These are phyloP conservation scores for Nebria ingens DNA, from an alignment of 1,140 invertebrate species.

Conservation along the genomic window DNA sequence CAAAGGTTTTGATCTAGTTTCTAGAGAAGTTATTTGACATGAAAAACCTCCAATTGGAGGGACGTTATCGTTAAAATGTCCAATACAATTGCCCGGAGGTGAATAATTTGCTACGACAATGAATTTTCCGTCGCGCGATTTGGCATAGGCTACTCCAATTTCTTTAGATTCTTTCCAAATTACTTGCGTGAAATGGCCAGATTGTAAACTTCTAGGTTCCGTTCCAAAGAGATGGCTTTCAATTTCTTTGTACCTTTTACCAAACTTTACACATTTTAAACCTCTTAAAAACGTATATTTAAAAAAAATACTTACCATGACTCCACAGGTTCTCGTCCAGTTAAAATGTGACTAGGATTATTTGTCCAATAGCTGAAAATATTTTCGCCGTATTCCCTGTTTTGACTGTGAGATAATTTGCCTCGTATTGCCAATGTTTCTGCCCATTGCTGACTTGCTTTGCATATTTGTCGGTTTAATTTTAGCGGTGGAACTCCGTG, in stretches of 20 bases:
- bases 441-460: conserved; percentile 51
- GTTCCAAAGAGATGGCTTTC: conserved; percentile 46
- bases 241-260: conserved; percentile 46
- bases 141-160: conserved; percentile 50
- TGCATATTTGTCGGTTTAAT: conserved; percentile 48
- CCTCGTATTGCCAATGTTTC: conserved; percentile 43
- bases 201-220: conserved; percentile 33
- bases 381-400: conserved; percentile 49
- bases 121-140: conserved; percentile 37
- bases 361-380: conserved; percentile 51
- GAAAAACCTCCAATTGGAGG: conserved; percentile 23
- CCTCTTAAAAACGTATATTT: not conserved
- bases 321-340: conserved; percentile 59
- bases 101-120: conserved; percentile 59
- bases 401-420: conserved; percentile 42
- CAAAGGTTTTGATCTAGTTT: not conserved
- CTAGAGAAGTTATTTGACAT: conserved; percentile 12
- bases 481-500: conserved; percentile 49
- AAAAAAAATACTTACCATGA: conserved; percentile 42
- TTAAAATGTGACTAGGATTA: conserved; percentile 47
- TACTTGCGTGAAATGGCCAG: conserved; percentile 49
- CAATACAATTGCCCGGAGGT: conserved; percentile 55
- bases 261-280: not conserved
- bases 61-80: conserved; percentile 49
- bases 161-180: conserved; percentile 51